Evolutionary conservation across 2,797 vertebrate species (phyloP).

Genomic region (Gallinago nigripennis): DNA sequence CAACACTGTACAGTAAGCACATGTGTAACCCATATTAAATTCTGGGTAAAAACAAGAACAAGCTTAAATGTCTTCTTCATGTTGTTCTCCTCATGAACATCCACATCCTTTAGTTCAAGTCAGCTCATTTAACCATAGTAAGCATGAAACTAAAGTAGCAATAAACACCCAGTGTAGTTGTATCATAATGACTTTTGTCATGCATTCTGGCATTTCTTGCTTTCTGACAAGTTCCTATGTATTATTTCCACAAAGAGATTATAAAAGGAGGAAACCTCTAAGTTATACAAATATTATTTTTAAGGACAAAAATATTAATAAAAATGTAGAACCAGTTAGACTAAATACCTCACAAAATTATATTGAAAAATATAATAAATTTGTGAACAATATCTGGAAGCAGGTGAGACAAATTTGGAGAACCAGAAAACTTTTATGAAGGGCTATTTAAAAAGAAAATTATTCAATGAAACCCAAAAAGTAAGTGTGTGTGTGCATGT

Average conservation of each 20-base stretch:
- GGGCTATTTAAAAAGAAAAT: accelerated
- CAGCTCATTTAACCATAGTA: not conserved
- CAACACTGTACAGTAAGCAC: not conserved
- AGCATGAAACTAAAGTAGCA: not conserved
- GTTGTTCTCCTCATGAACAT: not conserved
- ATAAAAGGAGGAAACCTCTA: not conserved
- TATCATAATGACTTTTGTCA: not conserved
- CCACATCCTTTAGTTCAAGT: not conserved
- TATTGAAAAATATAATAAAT: not conserved
- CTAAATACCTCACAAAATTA: not conserved
- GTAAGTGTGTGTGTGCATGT: accelerated
- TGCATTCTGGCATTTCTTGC: not conserved
- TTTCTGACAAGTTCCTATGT: not conserved
- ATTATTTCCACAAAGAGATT: not conserved
- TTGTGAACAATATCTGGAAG: not conserved
- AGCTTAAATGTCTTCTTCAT: not conserved
- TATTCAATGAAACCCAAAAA: not conserved
- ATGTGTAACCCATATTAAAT: not conserved
- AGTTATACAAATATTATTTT: not conserved
- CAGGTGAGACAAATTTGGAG: not conserved
- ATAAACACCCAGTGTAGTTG: not conserved
- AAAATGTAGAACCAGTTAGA: not conserved
- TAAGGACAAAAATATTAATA: not conserved
- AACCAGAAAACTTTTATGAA: not conserved
- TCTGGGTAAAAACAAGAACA: not conserved